Conservation (phyloP, 2,113 vertebrate species). For the Sturnira hondurensis region DNA sequence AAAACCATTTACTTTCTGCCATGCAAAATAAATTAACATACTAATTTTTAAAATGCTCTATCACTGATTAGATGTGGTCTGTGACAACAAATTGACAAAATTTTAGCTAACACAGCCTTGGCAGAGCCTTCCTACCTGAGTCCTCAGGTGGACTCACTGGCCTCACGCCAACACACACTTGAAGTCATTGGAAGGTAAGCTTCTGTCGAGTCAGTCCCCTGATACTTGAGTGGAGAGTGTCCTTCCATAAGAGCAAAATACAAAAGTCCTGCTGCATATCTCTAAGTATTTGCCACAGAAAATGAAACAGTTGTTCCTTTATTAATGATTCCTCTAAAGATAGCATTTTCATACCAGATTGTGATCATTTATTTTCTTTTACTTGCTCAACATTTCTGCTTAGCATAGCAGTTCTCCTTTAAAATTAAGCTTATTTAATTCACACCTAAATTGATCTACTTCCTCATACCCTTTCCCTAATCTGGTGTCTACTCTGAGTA, state of each 20-base stretch:
- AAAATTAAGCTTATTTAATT: neutral
- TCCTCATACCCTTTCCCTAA: neutral
- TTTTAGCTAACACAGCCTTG: neutral
- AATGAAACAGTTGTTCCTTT: neutral
- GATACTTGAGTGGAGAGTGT: neutral
- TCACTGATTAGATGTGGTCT: neutral
- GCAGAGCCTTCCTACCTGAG: neutral
- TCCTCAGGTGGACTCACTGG: neutral
- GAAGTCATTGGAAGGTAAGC: neutral
- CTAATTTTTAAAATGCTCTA: neutral
- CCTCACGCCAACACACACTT: neutral
- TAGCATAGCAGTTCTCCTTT: neutral
- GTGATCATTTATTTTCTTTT: neutral
- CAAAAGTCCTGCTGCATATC: neutral
- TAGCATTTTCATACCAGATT: neutral
- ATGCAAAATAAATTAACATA: constrained; percentile 30
- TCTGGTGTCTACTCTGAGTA: neutral
- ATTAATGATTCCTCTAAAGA: neutral
- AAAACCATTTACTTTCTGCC: constrained; percentile 20
- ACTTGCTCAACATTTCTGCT: neutral
- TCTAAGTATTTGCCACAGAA: neutral
- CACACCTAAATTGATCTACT: neutral
- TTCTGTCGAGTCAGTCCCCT: neutral
- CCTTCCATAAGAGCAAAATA: neutral
- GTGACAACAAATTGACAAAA: neutral